These are phyloP conservation scores for Helostoma temminkii DNA, from an alignment of 2,797 vertebrate genomes.

Conservation along the genomic window DNA sequence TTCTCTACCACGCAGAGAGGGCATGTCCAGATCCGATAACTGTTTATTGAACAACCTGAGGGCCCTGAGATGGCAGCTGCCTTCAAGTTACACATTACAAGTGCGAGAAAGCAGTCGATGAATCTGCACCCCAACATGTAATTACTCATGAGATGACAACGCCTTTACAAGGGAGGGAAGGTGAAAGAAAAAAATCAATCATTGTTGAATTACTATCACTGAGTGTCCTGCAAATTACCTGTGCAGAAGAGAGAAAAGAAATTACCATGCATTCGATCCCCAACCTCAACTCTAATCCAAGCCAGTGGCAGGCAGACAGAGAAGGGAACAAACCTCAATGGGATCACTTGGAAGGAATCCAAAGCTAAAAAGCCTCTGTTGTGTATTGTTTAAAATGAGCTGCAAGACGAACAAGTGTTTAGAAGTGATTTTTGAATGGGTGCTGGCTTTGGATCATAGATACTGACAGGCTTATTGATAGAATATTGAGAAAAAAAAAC, in stretches of 20 bases:
- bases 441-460: constrained; percentile 26
- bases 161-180: constrained; percentile 63
- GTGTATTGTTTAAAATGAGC: constrained; percentile 17
- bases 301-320: constrained; percentile 49
- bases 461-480: constrained; percentile 19
- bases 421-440: constrained; percentile 31
- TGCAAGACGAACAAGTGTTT: constrained; percentile 20
- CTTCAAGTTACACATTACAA: constrained; percentile 59
- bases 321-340: constrained; percentile 31
- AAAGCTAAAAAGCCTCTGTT: constrained; percentile 32
- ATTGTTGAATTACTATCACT: constrained; percentile 78
- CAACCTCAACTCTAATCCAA: constrained; percentile 46
- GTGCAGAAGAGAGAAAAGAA: constrained; percentile 69
- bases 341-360: constrained; percentile 34
- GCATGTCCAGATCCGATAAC: constrained; percentile 65
- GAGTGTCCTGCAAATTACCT: constrained; percentile 78
- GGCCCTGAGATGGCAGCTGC: constrained; percentile 51
- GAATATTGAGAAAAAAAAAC: constrained; percentile 36
- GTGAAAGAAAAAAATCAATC: constrained; percentile 75
- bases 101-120: constrained; percentile 72
- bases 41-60: constrained; percentile 71
- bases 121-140: constrained; percentile 76
- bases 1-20: constrained; percentile 32
- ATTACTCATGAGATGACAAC: constrained; percentile 82
- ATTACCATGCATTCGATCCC: constrained; percentile 66